Base-by-base conservation (phyloP, 2,113 vertebrate species). In the Uropsilus gracilis region DNA sequence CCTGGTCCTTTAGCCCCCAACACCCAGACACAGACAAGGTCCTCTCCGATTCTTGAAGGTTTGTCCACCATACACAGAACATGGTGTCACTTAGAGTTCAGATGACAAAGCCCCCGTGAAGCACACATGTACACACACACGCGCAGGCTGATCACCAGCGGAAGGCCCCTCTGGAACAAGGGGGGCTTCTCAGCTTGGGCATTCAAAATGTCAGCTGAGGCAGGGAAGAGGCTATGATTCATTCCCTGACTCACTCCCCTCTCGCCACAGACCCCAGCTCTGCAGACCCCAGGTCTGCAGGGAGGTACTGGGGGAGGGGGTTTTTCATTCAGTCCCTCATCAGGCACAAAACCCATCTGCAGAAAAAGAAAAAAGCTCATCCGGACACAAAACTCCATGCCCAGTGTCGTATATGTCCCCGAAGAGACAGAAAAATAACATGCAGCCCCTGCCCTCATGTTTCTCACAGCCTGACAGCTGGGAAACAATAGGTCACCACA, bases 321-420 rank as follows among this genome's bases (percentile, higher is more conserved):
- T 30, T 81, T 46, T 61, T 55, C 94, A 96, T 87, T 95, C 89
- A 95, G 34, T 86, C 89, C 63, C 63, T 89, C 91, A 92, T 89
- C 93, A 89, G 88, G 42, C 86, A 83, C 46, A 89, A 86, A 86
- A 39, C 59, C 83, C 80, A 39, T 75, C 86, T 82, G 63, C 63
- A 84, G 20, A 61, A 12, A 11, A 39, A 46, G 28, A 24, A 17
- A 8, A 22, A 44, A 59, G 16, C 57, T 81, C 95, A 72, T 72
- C 87, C 50, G 72, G 61, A 48, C 93, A 92, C 66, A 30, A 59
- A 86, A 55, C 50, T 92, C 72, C 32, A 24, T n/a, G 73, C 8
- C 26, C 82, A 71, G 44, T 44, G 30, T 73, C 28, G 37, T 22
- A n/a, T 17, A 0, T 0, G 12, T 53, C 78, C 72, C 86, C n/a